A percentile compares a stretch with the other conserved stretches of the same genome.
phyloP scores from a whole-genome alignment of 2,888 invertebrate species.

The Spodoptera littoralis region DNA sequence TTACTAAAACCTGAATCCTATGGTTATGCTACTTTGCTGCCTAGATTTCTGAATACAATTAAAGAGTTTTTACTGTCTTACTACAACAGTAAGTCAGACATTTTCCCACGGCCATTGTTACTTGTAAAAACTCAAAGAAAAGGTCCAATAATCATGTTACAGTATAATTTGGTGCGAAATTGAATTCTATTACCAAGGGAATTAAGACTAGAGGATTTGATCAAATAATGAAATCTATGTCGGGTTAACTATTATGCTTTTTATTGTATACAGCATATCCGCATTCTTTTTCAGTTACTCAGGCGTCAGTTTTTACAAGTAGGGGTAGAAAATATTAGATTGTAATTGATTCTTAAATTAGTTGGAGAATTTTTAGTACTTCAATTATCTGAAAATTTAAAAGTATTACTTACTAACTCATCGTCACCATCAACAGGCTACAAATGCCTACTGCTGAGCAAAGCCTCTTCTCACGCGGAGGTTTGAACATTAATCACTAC shows the following conservation, averaged over 20 bases:
- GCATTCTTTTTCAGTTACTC: slow-evolving; percentile 36
- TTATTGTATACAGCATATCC: slow-evolving; percentile 38
- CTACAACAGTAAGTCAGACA: slow-evolving; percentile 73
- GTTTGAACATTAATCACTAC: no score
- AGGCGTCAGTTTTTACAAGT: slow-evolving; percentile 1
- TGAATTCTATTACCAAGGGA: slow-evolving; percentile 16
- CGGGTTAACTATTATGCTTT: slow-evolving; percentile 36
- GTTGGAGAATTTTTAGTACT: no score
- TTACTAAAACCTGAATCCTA: background rate
- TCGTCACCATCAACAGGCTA: no score
- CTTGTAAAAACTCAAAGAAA: slow-evolving; percentile 64
- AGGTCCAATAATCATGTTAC: slow-evolving; percentile 47
- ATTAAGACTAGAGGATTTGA: slow-evolving; percentile 3
- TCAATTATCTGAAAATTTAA: no score
- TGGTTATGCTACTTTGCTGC: slow-evolving; percentile 12
- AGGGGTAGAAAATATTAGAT: no score
- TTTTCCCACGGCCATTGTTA: slow-evolving; percentile 83
- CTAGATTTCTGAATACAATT: slow-evolving; percentile 64
- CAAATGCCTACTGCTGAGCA: no score
- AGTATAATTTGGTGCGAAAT: slow-evolving; percentile 18
- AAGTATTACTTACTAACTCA: no score
- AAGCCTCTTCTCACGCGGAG: no score
- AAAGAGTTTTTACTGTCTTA: slow-evolving; percentile 70
- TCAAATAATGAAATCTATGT: slow-evolving; percentile 7
- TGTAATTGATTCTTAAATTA: no score